A percentile compares a stretch with the other conserved stretches of the same genome.
These are phyloP conservation scores for Hydra vulgaris DNA, from an alignment of 30 jellyfish, hydroid and myxozoan genomes.

Conservation along the genomic window DNA sequence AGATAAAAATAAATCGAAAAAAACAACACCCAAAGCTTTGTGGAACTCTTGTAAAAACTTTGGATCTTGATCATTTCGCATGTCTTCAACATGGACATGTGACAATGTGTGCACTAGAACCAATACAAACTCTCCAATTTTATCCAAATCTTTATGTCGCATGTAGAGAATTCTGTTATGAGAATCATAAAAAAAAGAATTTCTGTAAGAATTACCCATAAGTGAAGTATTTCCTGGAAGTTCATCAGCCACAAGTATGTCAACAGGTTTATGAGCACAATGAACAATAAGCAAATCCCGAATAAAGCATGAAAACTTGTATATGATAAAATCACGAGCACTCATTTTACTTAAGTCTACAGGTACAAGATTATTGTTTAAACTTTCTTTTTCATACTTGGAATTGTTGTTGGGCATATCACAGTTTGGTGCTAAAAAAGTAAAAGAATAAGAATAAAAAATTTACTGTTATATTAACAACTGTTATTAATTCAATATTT, in stretches of 20 bases:
- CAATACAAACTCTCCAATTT: slow-evolving; percentile 84
- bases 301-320: slow-evolving; percentile 70
- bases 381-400: slow-evolving; percentile 17
- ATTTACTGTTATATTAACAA: neutral
- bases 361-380: slow-evolving; percentile 69
- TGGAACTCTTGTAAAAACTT: slow-evolving; percentile 69
- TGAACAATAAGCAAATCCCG: slow-evolving; percentile 79
- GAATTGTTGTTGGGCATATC: slow-evolving; percentile 49
- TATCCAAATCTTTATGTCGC: slow-evolving; percentile 75
- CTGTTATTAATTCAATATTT: neutral
- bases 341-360: slow-evolving; percentile 66
- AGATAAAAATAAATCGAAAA: slow-evolving; percentile 74
- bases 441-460: neutral
- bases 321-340: slow-evolving; percentile 84
- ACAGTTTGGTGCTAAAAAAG: slow-evolving; percentile 14
- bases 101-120: slow-evolving; percentile 87
- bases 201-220: slow-evolving; percentile 62
- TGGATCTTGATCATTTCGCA: slow-evolving; percentile 77
- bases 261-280: slow-evolving; percentile 71
- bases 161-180: slow-evolving; percentile 66
- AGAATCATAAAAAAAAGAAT: slow-evolving; percentile 83
- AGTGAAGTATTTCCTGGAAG: slow-evolving; percentile 65
- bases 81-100: slow-evolving; percentile 64
- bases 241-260: slow-evolving; percentile 74
- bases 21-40: slow-evolving; percentile 67